A percentile compares a stretch with the other conserved stretches of the same genome.
Evolutionary conservation across 2,888 invertebrate genomes (phyloP).

Genomic region (Girardia tigrina): DNA sequence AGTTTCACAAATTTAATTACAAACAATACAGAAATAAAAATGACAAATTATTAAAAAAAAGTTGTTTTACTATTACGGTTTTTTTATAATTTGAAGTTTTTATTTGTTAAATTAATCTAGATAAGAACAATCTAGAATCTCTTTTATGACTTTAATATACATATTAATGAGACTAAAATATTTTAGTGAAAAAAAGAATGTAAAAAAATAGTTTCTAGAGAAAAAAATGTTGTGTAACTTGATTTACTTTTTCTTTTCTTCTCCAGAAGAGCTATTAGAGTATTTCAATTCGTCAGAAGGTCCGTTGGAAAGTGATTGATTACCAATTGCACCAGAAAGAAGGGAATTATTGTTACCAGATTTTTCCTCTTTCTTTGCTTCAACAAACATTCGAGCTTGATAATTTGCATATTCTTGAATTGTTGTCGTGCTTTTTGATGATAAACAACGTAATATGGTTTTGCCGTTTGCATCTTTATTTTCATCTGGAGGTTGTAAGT

Average conservation of each 20-base stretch:
- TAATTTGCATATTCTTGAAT: constrained; percentile 95
- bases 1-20: too few species aligned
- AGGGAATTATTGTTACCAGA: neutral
- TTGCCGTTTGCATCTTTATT: constrained; percentile 75
- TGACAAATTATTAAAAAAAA: too few species aligned
- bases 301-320: neutral
- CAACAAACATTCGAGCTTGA: constrained; percentile 93
- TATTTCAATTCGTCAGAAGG: neutral
- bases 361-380: constrained; percentile 58
- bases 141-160: too few species aligned
- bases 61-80: too few species aligned
- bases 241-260: neutral
- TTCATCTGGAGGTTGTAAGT: constrained; percentile 86
- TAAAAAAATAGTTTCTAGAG: too few species aligned
- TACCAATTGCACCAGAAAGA: neutral
- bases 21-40: too few species aligned
- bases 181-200: too few species aligned
- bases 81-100: too few species aligned
- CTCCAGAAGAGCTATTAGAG: neutral
- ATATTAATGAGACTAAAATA: too few species aligned
- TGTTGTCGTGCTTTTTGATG: constrained; percentile 81
- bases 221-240: too few species aligned
- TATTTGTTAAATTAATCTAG: too few species aligned
- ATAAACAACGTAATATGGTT: constrained; percentile 84
- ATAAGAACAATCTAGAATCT: too few species aligned